A percentile compares a stretch with the other conserved stretches of the same genome.
Evolutionary conservation across 2,888 invertebrate genomes (phyloP).

Genomic region (Elysia crispata): DNA sequence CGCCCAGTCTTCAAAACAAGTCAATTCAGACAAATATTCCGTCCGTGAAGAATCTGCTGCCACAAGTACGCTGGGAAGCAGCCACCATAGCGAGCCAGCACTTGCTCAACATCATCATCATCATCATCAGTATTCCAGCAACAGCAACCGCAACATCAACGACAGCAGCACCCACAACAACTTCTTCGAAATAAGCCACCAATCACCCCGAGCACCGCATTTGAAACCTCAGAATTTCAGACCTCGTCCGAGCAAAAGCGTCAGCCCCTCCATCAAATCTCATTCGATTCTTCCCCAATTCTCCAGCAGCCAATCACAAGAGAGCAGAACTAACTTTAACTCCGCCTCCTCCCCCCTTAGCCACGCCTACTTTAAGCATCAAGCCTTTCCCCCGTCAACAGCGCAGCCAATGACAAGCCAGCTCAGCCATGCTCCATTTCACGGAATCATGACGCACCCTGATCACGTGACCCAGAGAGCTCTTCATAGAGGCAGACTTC

Average conservation of each 20-base stretch:
- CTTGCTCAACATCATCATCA: background rate
- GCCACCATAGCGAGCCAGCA: background rate
- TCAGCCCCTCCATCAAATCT: background rate
- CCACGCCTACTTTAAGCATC: too few relatives aligned
- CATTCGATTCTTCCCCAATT: too few relatives aligned
- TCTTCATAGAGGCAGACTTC: constrained; percentile 22
- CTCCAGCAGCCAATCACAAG: too few relatives aligned
- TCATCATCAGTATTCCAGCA: background rate
- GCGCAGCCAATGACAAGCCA: background rate
- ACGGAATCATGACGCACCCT: background rate
- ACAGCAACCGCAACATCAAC: background rate
- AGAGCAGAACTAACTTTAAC: background rate
- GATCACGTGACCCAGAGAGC: background rate
- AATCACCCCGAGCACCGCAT: too few relatives aligned
- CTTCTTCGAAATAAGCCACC: too few relatives aligned
- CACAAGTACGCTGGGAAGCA: background rate
- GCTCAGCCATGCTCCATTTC: background rate
- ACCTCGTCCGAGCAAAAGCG: background rate
- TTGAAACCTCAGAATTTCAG: background rate
- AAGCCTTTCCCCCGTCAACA: constrained; percentile 19
- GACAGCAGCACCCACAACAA: background rate
- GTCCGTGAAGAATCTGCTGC: too few relatives aligned
- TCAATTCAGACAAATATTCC: too few relatives aligned
- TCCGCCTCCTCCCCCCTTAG: background rate
- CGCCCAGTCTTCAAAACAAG: too few relatives aligned